Percentiles rank a stretch among this genome's conserved stretches.
Conservation (phyloP, 2,113 vertebrate genomes). For the Orthonyx spaldingii region DNA sequence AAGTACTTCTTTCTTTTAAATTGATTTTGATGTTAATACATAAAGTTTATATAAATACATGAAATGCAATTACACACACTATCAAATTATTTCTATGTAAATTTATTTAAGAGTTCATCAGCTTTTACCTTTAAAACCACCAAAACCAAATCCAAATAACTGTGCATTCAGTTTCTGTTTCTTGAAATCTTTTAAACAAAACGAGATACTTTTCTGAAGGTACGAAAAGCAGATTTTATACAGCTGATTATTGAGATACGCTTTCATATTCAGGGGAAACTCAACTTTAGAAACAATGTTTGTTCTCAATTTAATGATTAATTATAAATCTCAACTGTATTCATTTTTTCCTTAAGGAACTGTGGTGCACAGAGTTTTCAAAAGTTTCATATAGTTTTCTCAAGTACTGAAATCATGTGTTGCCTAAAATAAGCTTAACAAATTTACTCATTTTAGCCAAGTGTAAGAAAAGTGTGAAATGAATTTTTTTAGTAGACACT, state of each 20-base stretch:
- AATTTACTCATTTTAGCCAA: not conserved
- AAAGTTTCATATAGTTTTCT: not conserved
- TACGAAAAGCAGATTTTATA: not conserved
- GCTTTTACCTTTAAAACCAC: not conserved
- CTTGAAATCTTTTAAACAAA: not conserved
- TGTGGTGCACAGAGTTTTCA: not conserved
- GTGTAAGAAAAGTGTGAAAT: not conserved
- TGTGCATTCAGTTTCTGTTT: not conserved
- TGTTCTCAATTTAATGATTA: not conserved
- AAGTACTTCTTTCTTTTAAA: not conserved
- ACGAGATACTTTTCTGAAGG: not conserved
- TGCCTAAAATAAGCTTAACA: not conserved
- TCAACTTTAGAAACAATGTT: not conserved
- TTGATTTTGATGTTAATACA: not conserved
- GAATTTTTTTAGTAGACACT: not conserved
- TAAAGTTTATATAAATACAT: not conserved
- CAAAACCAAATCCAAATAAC: not conserved
- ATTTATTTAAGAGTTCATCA: not conserved
- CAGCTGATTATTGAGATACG: not conserved
- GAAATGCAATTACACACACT: not conserved
- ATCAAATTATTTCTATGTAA: not conserved
- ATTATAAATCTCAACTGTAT: not conserved
- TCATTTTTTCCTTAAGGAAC: not conserved
- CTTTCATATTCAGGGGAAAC: not conserved
- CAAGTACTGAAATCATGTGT: not conserved